A percentile compares a stretch with the other conserved stretches of the same genome.
phyloP scores from a whole-genome alignment of 2,888 invertebrate genomes.

The Nezara viridula region DNA sequence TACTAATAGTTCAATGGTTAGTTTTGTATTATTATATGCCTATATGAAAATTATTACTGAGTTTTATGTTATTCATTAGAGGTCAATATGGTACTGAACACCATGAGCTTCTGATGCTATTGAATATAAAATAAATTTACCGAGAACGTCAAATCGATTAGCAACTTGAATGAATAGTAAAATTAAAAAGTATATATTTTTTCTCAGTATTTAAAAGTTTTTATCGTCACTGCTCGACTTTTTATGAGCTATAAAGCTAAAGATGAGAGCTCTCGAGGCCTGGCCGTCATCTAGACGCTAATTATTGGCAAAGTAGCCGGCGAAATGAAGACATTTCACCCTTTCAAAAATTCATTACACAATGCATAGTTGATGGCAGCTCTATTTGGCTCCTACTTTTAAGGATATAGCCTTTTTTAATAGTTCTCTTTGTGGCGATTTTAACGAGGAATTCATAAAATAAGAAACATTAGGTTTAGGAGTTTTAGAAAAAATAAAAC shows the following conservation, averaged over 20 bases:
- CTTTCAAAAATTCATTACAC: background rate
- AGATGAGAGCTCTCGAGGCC: background rate
- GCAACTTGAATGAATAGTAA: too few species aligned
- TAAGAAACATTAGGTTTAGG: background rate
- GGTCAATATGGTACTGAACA: too few species aligned
- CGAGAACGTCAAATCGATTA: too few species aligned
- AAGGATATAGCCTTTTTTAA: background rate
- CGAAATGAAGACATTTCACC: background rate
- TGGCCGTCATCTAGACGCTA: background rate
- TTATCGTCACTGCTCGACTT: background rate
- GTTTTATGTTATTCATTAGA: too few species aligned
- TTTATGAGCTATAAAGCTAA: background rate
- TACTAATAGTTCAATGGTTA: too few species aligned
- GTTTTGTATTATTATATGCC: too few species aligned
- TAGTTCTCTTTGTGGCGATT: background rate
- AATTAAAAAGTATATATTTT: too few species aligned
- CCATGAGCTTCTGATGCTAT: too few species aligned
- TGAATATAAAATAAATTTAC: too few species aligned
- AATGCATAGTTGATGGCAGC: background rate
- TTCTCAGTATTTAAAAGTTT: background rate
- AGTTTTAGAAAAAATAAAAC: background rate
- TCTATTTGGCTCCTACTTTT: background rate
- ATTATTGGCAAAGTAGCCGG: background rate
- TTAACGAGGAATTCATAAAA: background rate
- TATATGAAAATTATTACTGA: too few species aligned